phyloP scores from a whole-genome alignment of 2,888 invertebrate species.

The Pycnomerus fuliginosus region DNA sequence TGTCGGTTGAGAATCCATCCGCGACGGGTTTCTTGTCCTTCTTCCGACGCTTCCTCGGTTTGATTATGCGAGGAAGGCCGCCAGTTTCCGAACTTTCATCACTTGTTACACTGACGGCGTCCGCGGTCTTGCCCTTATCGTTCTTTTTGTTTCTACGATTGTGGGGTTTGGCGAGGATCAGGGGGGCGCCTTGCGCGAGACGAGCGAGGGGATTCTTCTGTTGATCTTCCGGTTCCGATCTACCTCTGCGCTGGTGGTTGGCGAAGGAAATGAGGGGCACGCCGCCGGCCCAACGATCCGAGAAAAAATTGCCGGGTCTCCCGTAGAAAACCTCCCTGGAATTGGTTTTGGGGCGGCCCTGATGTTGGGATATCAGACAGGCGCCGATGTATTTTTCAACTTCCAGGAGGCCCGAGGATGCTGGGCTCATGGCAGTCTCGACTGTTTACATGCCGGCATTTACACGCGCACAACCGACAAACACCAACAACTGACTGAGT shows the following conservation, averaged over 20 bases:
- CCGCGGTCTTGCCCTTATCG: constrained; percentile 48
- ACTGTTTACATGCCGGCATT: constrained; percentile 31
- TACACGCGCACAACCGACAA: constrained; percentile 50
- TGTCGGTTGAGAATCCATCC: constrained; percentile 44
- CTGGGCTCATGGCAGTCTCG: constrained; percentile 70
- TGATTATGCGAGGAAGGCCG: constrained; percentile 79
- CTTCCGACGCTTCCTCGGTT: constrained; percentile 85
- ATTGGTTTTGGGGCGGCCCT: constrained; percentile 30
- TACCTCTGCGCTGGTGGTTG: constrained; percentile 52
- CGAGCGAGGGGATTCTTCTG: constrained; percentile 62
- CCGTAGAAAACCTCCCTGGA: constrained; percentile 11
- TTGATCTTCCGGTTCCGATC: constrained; percentile 22
- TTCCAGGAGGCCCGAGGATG: constrained; percentile 61
- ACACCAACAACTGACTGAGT: constrained; percentile 37
- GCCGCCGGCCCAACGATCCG: constrained; percentile 72
- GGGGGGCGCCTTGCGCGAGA: constrained; percentile 80
- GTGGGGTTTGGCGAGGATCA: constrained; percentile 70
- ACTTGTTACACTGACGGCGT: constrained; percentile 72
- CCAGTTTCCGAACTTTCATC: constrained; percentile 71
- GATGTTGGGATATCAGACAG: constrained; percentile 55
- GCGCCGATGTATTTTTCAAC: constrained; percentile 66
- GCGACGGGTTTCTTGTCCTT: constrained; percentile 82
- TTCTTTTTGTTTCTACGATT: constrained; percentile 46
- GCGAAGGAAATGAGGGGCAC: constrained; percentile 79
- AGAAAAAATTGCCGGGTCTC: no score